A percentile compares a stretch with the other conserved stretches of the same genome.
phyloP scores from a whole-genome alignment of 2,113 vertebrate genomes.

The Otus sunia region DNA sequence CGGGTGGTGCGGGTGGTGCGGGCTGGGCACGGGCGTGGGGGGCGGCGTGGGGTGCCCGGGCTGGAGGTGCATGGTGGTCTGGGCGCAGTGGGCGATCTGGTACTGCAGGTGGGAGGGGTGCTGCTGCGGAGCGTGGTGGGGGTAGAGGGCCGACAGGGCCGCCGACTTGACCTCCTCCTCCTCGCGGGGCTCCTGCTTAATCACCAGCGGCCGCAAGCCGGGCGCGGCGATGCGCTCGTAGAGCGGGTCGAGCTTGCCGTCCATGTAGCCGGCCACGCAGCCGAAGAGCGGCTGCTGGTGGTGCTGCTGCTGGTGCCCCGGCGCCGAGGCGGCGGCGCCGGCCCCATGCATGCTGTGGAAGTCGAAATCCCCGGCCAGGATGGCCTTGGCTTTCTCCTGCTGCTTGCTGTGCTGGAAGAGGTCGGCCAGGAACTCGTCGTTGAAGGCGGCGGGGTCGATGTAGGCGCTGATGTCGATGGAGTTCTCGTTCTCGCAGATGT shows the following conservation, averaged over 20 bases:
- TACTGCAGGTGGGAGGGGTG: conserved; percentile 92
- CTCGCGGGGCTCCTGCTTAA: conserved; percentile 94
- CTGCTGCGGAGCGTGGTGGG: conserved; percentile 74
- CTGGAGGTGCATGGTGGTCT: conserved; percentile 96
- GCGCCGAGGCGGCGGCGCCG: conserved; percentile 40
- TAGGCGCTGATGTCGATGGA: conserved; percentile 98
- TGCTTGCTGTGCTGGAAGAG: conserved; percentile 92
- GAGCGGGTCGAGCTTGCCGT: conserved; percentile 85
- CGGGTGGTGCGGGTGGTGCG: conserved; percentile 78
- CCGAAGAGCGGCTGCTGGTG: conserved; percentile 73
- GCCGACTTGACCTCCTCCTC: conserved; percentile 84
- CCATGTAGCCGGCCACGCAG: conserved; percentile 85
- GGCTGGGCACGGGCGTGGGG: conserved; percentile 94
- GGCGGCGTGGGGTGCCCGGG: conserved; percentile 94
- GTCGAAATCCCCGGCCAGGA: conserved; percentile 86
- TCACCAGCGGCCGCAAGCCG: conserved; percentile 87
- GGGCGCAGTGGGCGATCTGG: conserved; percentile 94
- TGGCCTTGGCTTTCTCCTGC: conserved; percentile 85
- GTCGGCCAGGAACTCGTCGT: conserved; percentile 98
- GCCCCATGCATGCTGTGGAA: conserved; percentile 74
- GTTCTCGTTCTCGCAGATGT: conserved; percentile 95
- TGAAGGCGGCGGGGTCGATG: conserved; percentile 94
- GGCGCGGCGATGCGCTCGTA: conserved; percentile 83
- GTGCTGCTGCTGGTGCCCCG: conserved; percentile 60
- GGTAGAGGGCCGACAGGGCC: conserved; percentile 81